Conservation (phyloP, 2,888 invertebrate species). For the Piscicola geometra region DNA sequence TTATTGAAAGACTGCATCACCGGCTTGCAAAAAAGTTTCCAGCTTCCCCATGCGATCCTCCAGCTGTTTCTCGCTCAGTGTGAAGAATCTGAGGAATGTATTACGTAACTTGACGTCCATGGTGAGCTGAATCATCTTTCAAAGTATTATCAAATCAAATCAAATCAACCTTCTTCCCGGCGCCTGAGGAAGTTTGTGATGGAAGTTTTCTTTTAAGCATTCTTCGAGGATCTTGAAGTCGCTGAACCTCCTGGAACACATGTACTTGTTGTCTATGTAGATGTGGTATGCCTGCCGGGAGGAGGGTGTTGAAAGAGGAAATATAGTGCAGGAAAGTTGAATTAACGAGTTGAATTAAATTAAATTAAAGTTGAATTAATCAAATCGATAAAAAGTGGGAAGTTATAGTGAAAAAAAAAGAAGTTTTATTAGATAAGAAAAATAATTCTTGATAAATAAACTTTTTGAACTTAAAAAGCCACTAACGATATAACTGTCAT, state of each 20-base stretch:
- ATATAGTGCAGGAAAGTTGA: not conserved
- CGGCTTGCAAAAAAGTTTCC: not conserved
- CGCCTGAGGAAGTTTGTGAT: conserved; percentile 92
- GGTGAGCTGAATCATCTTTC: not conserved
- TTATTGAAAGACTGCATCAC: not conserved
- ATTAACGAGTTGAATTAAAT: no score
- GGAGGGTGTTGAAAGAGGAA: not conserved
- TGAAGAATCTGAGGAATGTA: not conserved
- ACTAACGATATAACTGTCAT: not conserved
- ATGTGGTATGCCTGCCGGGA: conserved; percentile 74
- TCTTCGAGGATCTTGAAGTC: conserved; percentile 87
- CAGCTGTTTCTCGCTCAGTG: not conserved
- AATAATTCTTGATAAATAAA: no score
- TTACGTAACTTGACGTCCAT: not conserved
- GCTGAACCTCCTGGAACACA: conserved; percentile 89
- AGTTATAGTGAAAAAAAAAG: no score
- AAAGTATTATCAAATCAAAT: not conserved
- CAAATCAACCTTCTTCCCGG: conserved; percentile 96
- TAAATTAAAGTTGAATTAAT: no score
- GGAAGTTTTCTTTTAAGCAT: conserved; percentile 84
- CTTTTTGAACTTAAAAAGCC: no score
- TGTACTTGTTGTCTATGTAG: conserved; percentile 95
- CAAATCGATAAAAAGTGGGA: no score
- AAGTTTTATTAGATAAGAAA: no score
- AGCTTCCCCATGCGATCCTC: not conserved